Percentiles rank a stretch among this genome's conserved stretches.
phyloP scores from a whole-genome alignment of 2,888 invertebrate genomes.

The Diabrotica balteata region DNA sequence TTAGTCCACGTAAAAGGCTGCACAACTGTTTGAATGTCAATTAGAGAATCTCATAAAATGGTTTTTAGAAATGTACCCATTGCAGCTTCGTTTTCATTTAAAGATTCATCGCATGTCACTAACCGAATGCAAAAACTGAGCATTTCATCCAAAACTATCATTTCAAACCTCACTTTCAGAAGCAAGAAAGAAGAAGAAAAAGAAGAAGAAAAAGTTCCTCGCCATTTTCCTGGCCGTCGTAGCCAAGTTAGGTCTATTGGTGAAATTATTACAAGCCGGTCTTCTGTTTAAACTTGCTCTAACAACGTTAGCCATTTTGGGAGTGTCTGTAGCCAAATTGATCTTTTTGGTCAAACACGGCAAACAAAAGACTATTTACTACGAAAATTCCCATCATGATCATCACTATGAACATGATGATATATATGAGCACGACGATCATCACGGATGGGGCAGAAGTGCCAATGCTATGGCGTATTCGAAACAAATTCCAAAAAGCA shows the following conservation, averaged over 20 bases:
- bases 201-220: constrained; percentile 73
- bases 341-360: constrained; percentile 77
- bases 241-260: constrained; percentile 73
- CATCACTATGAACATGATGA: constrained; percentile 75
- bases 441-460: constrained; percentile 49
- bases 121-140: constrained; percentile 26
- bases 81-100: constrained; percentile 15
- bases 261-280: constrained; percentile 76
- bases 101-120: constrained; percentile 39
- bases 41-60: not conserved
- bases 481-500: constrained; percentile 45
- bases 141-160: constrained; percentile 1
- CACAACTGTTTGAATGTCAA: not conserved
- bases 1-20: too few relatives aligned
- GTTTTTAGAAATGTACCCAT: constrained; percentile 6
- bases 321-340: constrained; percentile 74
- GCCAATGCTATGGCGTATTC: constrained; percentile 50
- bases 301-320: constrained; percentile 72
- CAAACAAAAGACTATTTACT: constrained; percentile 77
- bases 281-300: constrained; percentile 79
- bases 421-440: constrained; percentile 59
- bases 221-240: constrained; percentile 73
- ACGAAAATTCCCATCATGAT: constrained; percentile 84
- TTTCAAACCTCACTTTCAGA: constrained; percentile 42
- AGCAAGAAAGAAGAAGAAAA: constrained; percentile 65